Conservation (phyloP, 2,113 vertebrate genomes). For the Otocyon megalotis region DNA sequence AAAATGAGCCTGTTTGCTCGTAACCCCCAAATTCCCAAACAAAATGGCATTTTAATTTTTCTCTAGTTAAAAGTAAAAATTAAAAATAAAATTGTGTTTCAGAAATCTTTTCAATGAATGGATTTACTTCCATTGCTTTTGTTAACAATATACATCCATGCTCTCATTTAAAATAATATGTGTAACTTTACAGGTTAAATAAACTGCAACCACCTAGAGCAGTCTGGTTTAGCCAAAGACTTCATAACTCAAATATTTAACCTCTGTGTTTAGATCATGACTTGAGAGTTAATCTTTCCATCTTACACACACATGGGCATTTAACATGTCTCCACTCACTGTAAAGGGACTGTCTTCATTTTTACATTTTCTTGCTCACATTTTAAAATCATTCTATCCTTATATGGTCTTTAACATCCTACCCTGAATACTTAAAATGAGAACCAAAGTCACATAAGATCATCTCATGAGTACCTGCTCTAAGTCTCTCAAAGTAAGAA, state of each 20-base stretch:
- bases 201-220: background rate
- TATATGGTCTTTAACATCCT: background rate
- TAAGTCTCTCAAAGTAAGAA: background rate
- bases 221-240: background rate
- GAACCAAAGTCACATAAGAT: background rate
- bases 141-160: background rate
- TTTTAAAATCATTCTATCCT: background rate
- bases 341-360: background rate
- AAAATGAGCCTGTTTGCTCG: background rate
- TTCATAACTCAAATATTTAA: background rate
- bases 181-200: background rate
- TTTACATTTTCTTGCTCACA: background rate
- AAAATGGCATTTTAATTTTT: background rate
- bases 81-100: background rate
- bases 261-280: background rate
- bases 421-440: background rate
- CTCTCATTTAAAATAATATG: background rate
- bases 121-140: background rate
- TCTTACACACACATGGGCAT: background rate
- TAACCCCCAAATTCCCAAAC: background rate
- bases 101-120: background rate
- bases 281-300: background rate
- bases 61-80: background rate
- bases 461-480: background rate
- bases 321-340: background rate